phyloP scores from a whole-genome alignment of 2,888 invertebrate species.

The Dryobota labecula region DNA sequence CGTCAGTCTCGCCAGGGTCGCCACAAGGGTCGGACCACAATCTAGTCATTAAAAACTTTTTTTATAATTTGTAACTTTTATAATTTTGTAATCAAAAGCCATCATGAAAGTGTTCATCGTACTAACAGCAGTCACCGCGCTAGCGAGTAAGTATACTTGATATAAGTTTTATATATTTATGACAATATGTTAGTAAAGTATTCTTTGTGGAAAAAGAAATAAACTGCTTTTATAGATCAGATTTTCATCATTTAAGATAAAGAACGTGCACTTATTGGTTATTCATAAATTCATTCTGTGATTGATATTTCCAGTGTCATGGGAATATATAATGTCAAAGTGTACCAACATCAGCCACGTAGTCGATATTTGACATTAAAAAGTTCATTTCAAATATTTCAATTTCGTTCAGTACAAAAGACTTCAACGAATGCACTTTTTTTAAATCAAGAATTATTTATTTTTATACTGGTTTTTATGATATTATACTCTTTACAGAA shows the following conservation, averaged over 20 bases:
- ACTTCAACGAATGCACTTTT: conserved; percentile 72
- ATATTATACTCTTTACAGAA: too few species aligned
- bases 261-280: background rate
- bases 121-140: conserved; percentile 84
- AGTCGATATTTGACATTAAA: conserved; percentile 22
- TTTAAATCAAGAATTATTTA: background rate
- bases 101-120: conserved; percentile 90
- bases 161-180: conserved; percentile 38
- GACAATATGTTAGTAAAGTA: conserved; percentile 32
- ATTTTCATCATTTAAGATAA: background rate
- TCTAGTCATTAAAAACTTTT: conserved; percentile 85
- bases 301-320: conserved; percentile 18
- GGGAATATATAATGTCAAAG: conserved; percentile 25
- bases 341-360: too few species aligned
- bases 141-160: conserved; percentile 85
- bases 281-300: background rate
- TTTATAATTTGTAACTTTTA: conserved; percentile 74
- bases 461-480: background rate
- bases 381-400: conserved; percentile 9
- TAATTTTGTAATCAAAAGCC: conserved; percentile 81
- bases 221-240: background rate
- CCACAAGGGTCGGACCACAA: conserved; percentile 84
- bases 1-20: conserved; percentile 88
- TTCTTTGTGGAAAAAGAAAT: conserved; percentile 42
- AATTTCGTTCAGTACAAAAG: conserved; percentile 69